phyloP scores from a whole-genome alignment of 2,797 vertebrate genomes.

The Aratinga solstitialis region DNA sequence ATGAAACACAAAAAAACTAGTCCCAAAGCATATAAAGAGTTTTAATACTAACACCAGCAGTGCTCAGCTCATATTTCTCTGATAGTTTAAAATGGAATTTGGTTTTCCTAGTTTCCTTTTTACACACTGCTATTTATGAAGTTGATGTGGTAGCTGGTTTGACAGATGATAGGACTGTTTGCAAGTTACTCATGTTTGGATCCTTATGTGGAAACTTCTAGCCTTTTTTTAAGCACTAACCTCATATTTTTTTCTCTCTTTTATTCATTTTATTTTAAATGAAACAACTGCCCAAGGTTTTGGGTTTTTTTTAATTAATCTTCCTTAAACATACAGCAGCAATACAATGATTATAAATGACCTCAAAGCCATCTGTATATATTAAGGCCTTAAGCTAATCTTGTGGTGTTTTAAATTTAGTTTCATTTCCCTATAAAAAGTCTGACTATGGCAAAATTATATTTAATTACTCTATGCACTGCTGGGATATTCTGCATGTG shows the following conservation, averaged over 20 bases:
- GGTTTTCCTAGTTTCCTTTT: background rate
- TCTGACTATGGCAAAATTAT: background rate
- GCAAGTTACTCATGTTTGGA: constrained; percentile 23
- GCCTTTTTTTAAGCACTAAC: background rate
- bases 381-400: background rate
- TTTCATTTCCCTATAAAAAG: background rate
- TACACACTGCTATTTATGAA: background rate
- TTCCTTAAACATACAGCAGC: background rate
- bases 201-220: background rate
- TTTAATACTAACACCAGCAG: background rate
- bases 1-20: background rate
- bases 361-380: background rate
- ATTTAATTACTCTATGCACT: background rate
- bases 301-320: background rate
- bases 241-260: background rate
- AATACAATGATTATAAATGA: background rate
- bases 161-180: constrained; percentile 7
- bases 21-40: background rate
- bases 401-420: background rate
- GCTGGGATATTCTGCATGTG: background rate
- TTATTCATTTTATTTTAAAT: background rate
- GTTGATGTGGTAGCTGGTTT: background rate
- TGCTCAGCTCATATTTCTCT: background rate
- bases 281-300: background rate
- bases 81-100: background rate